A percentile compares a stretch with the other conserved stretches of the same genome.
Conservation (phyloP, 1,140 invertebrate genomes). For the Ptiloglossa arizonensis region DNA sequence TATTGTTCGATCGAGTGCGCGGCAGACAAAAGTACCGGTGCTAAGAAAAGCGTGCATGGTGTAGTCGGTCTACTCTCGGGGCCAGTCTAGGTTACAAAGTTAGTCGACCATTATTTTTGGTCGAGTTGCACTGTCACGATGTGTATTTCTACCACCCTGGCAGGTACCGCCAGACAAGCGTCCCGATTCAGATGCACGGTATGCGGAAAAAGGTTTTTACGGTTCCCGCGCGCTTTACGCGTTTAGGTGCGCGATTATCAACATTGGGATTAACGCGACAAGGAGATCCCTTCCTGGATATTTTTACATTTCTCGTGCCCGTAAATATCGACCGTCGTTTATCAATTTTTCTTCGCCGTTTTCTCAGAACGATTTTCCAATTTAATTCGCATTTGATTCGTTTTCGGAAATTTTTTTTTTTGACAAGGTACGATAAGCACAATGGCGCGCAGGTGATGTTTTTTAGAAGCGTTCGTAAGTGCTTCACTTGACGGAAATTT, state of each 20-base stretch:
- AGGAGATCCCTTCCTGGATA: background rate
- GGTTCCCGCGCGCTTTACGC: background rate
- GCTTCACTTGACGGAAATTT: too few species aligned
- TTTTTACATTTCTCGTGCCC: background rate
- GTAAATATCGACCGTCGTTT: too few species aligned
- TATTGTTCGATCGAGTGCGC: conserved; percentile 1
- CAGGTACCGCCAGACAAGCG: conserved; percentile 14
- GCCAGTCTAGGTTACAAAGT: conserved; percentile 53
- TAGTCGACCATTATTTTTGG: conserved; percentile 54
- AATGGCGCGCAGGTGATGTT: too few species aligned
- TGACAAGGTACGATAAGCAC: too few species aligned
- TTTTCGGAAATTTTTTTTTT: too few species aligned
- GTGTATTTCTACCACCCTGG: conserved; percentile 32
- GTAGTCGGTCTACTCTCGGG: conserved; percentile 24
- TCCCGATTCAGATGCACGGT: conserved; percentile 38
- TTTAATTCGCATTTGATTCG: too few species aligned
- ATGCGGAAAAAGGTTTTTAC: conserved; percentile 27
- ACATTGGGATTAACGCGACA: background rate
- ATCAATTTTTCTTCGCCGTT: too few species aligned
- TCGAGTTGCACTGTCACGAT: conserved; percentile 30
- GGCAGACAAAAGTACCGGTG: conserved; percentile 33
- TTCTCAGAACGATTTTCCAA: too few species aligned
- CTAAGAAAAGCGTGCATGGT: conserved; percentile 51
- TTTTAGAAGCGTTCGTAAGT: too few species aligned
- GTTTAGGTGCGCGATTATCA: background rate